A percentile compares a stretch with the other conserved stretches of the same genome.
phyloP scores from a whole-genome alignment of 2,888 invertebrate genomes.

The Sinotaia quadrata region DNA sequence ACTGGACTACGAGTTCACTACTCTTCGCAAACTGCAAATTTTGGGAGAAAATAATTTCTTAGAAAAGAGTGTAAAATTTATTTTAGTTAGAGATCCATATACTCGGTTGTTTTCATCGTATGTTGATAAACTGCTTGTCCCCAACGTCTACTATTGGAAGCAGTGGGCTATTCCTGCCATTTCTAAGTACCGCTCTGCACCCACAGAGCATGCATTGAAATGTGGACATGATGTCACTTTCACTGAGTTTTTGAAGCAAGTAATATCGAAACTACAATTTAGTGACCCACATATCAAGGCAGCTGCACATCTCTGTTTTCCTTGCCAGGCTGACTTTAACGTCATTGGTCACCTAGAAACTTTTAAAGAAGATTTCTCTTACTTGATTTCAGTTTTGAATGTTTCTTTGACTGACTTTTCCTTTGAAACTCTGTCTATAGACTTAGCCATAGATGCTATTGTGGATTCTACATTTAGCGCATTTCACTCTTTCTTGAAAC shows the following conservation, averaged over 20 bases:
- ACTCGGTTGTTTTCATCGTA: slow-evolving; percentile 39
- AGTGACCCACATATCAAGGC: slow-evolving; percentile 24
- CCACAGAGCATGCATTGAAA: slow-evolving; percentile 22
- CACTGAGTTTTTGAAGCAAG: slow-evolving; percentile 42
- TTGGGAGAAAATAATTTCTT: slow-evolving; percentile 2
- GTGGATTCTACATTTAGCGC: slow-evolving; percentile 25
- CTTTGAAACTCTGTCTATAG: background rate
- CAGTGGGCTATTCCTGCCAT: slow-evolving; percentile 33
- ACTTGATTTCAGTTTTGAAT: slow-evolving; percentile 18
- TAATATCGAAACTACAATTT: slow-evolving; percentile 21
- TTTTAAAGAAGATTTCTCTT: slow-evolving; percentile 24
- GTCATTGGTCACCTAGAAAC: slow-evolving; percentile 35
- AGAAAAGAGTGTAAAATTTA: slow-evolving; percentile 11
- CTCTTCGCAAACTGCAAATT: background rate
- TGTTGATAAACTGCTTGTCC: slow-evolving; percentile 44
- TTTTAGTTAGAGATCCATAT: slow-evolving; percentile 31
- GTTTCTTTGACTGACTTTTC: slow-evolving; percentile 11
- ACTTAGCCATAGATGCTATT: slow-evolving; percentile 16
- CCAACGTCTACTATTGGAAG: slow-evolving; percentile 43
- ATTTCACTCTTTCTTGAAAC: slow-evolving; percentile 10
- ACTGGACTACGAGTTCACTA: background rate
- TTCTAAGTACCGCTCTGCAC: slow-evolving; percentile 23
- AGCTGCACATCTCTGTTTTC: slow-evolving; percentile 23
- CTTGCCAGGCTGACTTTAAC: slow-evolving; percentile 30
- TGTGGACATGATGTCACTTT: slow-evolving; percentile 49